Conservation (phyloP, 2,113 vertebrate species). For the Phyllopteryx taeniolatus region DNA sequence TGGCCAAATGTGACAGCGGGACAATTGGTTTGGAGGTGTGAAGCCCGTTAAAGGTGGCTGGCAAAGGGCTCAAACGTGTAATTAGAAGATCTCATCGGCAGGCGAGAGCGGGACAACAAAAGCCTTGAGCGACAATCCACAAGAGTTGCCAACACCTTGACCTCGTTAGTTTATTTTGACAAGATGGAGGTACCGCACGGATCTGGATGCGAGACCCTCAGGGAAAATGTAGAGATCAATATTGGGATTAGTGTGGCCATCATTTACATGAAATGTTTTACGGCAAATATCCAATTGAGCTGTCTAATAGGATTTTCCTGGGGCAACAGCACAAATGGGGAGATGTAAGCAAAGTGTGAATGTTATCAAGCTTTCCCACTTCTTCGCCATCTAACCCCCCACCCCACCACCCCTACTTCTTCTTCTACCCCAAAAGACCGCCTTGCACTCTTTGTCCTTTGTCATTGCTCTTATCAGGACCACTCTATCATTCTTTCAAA, state of each 20-base stretch:
- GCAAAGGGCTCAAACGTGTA: slow-evolving; percentile 67
- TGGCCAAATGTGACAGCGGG: slow-evolving; percentile 9
- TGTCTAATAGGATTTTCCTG: slow-evolving; percentile 68
- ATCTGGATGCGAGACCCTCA: background rate
- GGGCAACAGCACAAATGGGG: slow-evolving; percentile 63
- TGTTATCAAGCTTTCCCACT: slow-evolving; percentile 75
- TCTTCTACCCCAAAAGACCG: slow-evolving; percentile 19
- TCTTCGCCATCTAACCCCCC: slow-evolving; percentile 57
- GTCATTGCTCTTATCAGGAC: slow-evolving; percentile 74
- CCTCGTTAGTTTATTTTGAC: slow-evolving; percentile 72
- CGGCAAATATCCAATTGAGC: slow-evolving; percentile 33
- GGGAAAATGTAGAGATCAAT: background rate
- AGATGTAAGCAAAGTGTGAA: slow-evolving; percentile 73
- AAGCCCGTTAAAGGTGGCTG: slow-evolving; percentile 59
- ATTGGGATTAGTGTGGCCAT: background rate
- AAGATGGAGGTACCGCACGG: background rate
- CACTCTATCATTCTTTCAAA: slow-evolving; percentile 76
- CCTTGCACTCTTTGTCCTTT: slow-evolving; percentile 66
- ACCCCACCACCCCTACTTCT: slow-evolving; percentile 4
- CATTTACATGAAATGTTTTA: slow-evolving; percentile 12
- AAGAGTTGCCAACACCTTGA: slow-evolving; percentile 56
- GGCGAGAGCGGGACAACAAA: slow-evolving; percentile 66
- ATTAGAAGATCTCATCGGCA: slow-evolving; percentile 58
- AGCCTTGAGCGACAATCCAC: slow-evolving; percentile 57
- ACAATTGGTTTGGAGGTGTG: slow-evolving; percentile 63